phyloP scores from a whole-genome alignment of 1,140 invertebrate species.

The Neelides sp. region DNA sequence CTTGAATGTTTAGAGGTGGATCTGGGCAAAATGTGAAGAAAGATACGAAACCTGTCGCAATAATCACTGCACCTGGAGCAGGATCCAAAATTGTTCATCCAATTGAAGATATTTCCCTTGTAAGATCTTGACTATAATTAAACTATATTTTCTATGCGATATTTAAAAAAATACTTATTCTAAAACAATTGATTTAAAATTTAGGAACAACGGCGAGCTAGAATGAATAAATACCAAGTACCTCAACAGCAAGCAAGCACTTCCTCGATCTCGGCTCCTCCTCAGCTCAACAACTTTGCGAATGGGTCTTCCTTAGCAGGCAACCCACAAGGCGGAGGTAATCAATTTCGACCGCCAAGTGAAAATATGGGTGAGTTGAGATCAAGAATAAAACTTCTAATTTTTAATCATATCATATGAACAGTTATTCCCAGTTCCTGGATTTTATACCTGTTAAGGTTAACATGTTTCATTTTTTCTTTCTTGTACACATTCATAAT shows the following conservation, averaged over 20 bases:
- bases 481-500: too few relatives aligned
- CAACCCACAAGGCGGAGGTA: slow-evolving; percentile 21
- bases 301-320: neutral
- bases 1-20: too few relatives aligned
- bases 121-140: slow-evolving; percentile 37
- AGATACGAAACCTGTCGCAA: too few relatives aligned
- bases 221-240: slow-evolving; percentile 57
- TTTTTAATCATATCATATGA: neutral
- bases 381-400: neutral
- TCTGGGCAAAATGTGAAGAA: too few relatives aligned
- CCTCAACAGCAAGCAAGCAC: slow-evolving; percentile 27
- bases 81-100: slow-evolving; percentile 88
- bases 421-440: neutral
- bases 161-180: slow-evolving; percentile 8
- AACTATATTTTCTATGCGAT: slow-evolving; percentile 9
- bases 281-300: slow-evolving; percentile 10
- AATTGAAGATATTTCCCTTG: slow-evolving; percentile 77
- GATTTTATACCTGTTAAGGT: neutral
- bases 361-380: too few relatives aligned
- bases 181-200: slow-evolving; percentile 16
- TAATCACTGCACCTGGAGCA: slow-evolving; percentile 64
- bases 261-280: slow-evolving; percentile 29
- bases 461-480: neutral
- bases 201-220: slow-evolving; percentile 71
- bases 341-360: slow-evolving; percentile 28